Base-by-base conservation (phyloP, 2,113 vertebrate species). In the Zapus hudsonius region DNA sequence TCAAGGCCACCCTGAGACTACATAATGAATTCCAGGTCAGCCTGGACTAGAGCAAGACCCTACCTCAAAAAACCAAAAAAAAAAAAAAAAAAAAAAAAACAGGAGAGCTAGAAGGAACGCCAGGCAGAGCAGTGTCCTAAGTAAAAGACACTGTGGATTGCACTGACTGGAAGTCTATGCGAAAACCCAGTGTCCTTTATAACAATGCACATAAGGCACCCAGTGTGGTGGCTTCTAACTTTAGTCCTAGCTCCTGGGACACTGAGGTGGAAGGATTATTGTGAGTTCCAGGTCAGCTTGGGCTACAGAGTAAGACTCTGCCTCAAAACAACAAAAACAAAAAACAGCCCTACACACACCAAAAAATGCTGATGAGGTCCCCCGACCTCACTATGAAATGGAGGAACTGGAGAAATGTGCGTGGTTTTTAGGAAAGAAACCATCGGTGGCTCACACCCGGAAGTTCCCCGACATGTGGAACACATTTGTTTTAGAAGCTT, bases 341-440 rank as follows among this genome's bases (percentile, higher is more conserved):
- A 31, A 27, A 17, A 27, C 5, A 76, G 4, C n/a, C n/a, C n/a
- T n/a, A n/a, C n/a, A n/a, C n/a, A n/a, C n/a, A n/a, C n/a, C n/a
- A n/a, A n/a, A n/a, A n/a, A n/a, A n/a, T n/a, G n/a, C n/a, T n/a
- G n/a, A n/a, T n/a, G n/a, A n/a, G n/a, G n/a, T n/a, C n/a, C n/a
- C n/a, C n/a, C n/a, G n/a, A n/a, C n/a, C n/a, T n/a, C n/a, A 78
- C 10, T 52, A 0, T 78, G 67, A 72, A 93, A 31, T 17, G 15
- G 40, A 89, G 57, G 47, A 64, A 36, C 5, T 81, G 40, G 36
- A 82, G 64, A 61, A 33, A 4, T n/a, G n/a, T n/a, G n/a, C n/a
- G 85, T 82, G 84, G 22, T 10, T 40, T 92, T 95, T 70, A 93
- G 78, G 57, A 85, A 89, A 83, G 15, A 80, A 84, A 82, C 6